Evolutionary conservation across 2,888 invertebrate genomes (phyloP).

Genomic region (Desoria tigrina): DNA sequence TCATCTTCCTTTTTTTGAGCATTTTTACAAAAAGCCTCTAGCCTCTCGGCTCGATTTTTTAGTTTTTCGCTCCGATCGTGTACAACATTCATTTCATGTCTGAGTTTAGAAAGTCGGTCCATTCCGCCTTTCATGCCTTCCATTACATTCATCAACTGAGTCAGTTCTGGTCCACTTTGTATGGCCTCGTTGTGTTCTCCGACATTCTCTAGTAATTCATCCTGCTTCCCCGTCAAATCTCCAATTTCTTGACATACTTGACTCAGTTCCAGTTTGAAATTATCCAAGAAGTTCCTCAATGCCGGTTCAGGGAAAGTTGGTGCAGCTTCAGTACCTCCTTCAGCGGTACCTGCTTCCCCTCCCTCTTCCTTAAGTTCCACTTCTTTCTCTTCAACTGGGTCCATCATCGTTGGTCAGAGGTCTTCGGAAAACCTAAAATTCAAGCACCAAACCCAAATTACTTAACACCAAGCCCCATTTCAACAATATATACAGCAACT

Average conservation of each 20-base stretch:
- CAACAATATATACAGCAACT: no score
- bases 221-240: constrained; percentile 40
- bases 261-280: constrained; percentile 44
- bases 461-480: background rate
- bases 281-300: constrained; percentile 37
- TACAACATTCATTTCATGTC: constrained; percentile 50
- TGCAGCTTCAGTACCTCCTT: no score
- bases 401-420: background rate
- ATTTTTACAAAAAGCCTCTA: constrained; percentile 36
- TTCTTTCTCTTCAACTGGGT: constrained; percentile 26
- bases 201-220: constrained; percentile 40
- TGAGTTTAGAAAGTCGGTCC: constrained; percentile 46
- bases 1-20: constrained; percentile 39
- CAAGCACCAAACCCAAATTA: constrained; percentile 3
- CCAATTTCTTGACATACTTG: constrained; percentile 44
- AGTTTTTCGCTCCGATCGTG: constrained; percentile 51
- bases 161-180: constrained; percentile 37
- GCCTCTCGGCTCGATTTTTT: constrained; percentile 37
- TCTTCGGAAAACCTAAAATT: background rate
- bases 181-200: constrained; percentile 40
- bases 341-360: constrained; percentile 23
- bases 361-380: constrained; percentile 16
- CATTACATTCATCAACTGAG: constrained; percentile 44
- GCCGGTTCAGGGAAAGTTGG: constrained; percentile 36
- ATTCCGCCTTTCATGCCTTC: constrained; percentile 48